phyloP scores from a whole-genome alignment of 2,113 vertebrate species.

The Mystacornis crossleyi region DNA sequence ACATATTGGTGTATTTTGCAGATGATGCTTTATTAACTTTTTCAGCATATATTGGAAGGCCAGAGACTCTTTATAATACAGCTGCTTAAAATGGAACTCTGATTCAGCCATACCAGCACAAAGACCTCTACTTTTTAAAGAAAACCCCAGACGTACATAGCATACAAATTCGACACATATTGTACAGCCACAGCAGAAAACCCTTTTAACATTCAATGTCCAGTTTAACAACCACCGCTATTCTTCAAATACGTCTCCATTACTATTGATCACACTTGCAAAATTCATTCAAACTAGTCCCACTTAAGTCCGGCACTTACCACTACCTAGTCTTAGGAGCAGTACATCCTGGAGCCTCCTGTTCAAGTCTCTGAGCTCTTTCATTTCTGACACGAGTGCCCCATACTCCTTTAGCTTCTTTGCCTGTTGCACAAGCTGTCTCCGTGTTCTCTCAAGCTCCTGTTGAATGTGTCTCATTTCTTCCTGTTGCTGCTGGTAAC shows the following conservation, averaged over 20 bases:
- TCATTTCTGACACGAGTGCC: slow-evolving; percentile 94
- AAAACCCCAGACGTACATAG: slow-evolving; percentile 41
- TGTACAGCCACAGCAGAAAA: slow-evolving; percentile 55
- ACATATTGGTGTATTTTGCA: slow-evolving; percentile 21
- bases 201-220: slow-evolving; percentile 62
- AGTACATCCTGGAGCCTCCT: slow-evolving; percentile 96
- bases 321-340: slow-evolving; percentile 94
- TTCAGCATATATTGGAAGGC: slow-evolving; percentile 22
- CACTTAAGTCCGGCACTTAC: slow-evolving; percentile 80
- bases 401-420: slow-evolving; percentile 98
- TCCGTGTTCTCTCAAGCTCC: slow-evolving; percentile 94
- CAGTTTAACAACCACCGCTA: slow-evolving; percentile 44
- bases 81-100: slow-evolving; percentile 46
- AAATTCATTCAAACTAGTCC: slow-evolving; percentile 55
- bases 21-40: slow-evolving; percentile 40
- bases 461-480: slow-evolving; percentile 97
- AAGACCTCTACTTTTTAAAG: slow-evolving; percentile 43
- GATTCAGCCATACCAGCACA: slow-evolving; percentile 37
- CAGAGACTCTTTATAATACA: slow-evolving; percentile 40
- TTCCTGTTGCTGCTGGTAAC: slow-evolving; percentile 96
- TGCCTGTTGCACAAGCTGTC: slow-evolving; percentile 96
- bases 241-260: slow-evolving; percentile 36
- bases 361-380: slow-evolving; percentile 99
- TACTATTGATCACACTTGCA: slow-evolving; percentile 44
- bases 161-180: slow-evolving; percentile 52